Base-by-base conservation (phyloP, 2,113 vertebrate species). In the Coptodon rendalli region DNA sequence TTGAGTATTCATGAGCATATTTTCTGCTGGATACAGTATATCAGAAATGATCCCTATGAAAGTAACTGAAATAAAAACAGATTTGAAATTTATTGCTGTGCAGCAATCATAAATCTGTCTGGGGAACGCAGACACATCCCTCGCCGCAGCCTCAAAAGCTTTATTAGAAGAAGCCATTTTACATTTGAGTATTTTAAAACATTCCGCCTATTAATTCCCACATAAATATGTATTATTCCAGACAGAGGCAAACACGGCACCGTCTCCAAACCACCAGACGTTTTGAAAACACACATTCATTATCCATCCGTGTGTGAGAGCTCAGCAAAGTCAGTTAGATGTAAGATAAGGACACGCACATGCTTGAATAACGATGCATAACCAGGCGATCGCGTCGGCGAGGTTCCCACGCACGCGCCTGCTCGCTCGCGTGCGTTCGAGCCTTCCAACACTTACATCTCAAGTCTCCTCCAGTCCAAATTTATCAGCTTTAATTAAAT, bases 151-250 rank as follows among this genome's bases (percentile, higher is more conserved):
- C 94, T 91, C 89, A 93, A 94, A 95, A 93, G 93, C 93, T 95
- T 96, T 95, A 95, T 95, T 95, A 92, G 90, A 89, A 87, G 92
- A 88, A 94, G 89, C 76, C 90, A 89, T 94, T 95, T 95, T 94
- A 90, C 90, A 59, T 93, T 89, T 83, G 83, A 91, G 92, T 90
- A 90, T 95, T 95, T 95, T 94, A 91, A 91, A 90, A 82, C 86
- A 93, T 93, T 91, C 91, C 81, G 90, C 89, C 93, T 92, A 91
- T 95, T 96, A 95, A 96, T 95, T 95, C 90, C 68, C 66, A 89
- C 91, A 95, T 95, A 95, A 96, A 96, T 95, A 95, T 95, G 94
- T 90, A 93, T 94, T 92, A 90, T 93, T 94, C 85, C 52, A 92
- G 94, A 91, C 80, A 52, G 84, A 91, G 88, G 52, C 40, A 24